A percentile compares a stretch with the other conserved stretches of the same genome.
phyloP scores from a whole-genome alignment of 2,888 invertebrate genomes.

The Lepeophtheirus nordmannii region DNA sequence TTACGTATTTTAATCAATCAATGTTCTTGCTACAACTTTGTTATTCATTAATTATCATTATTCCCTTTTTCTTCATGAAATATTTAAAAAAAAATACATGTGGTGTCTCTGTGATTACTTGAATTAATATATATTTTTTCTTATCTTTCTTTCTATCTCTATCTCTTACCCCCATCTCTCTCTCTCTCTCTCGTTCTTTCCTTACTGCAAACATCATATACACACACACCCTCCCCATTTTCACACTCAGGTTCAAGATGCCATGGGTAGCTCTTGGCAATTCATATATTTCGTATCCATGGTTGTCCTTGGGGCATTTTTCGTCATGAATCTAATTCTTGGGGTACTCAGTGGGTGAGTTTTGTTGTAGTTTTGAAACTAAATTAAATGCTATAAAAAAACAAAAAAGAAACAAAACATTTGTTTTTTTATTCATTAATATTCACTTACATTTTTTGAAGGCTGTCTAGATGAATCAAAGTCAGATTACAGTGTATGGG shows the following conservation, averaged over 20 bases:
- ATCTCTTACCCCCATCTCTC: neutral
- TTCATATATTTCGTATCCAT: conserved; percentile 99
- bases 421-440: neutral
- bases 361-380: neutral
- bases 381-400: neutral
- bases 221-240: neutral
- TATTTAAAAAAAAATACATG: too few species aligned
- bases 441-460: neutral
- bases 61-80: too few species aligned
- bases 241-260: conserved; percentile 71
- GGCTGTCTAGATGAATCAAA: neutral
- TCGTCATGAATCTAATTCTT: conserved; percentile 99
- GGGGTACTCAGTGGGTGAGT: conserved; percentile 96
- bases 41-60: too few species aligned
- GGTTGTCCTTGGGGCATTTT: conserved; percentile 98
- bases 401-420: neutral
- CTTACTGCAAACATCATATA: too few species aligned
- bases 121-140: neutral
- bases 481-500: neutral
- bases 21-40: too few species aligned
- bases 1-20: too few species aligned
- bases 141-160: neutral
- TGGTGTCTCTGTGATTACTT: too few species aligned
- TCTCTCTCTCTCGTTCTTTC: neutral
- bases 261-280: conserved; percentile 89